Base-by-base conservation (phyloP, 2,797 vertebrate genomes). In the Botia kubotai region DNA sequence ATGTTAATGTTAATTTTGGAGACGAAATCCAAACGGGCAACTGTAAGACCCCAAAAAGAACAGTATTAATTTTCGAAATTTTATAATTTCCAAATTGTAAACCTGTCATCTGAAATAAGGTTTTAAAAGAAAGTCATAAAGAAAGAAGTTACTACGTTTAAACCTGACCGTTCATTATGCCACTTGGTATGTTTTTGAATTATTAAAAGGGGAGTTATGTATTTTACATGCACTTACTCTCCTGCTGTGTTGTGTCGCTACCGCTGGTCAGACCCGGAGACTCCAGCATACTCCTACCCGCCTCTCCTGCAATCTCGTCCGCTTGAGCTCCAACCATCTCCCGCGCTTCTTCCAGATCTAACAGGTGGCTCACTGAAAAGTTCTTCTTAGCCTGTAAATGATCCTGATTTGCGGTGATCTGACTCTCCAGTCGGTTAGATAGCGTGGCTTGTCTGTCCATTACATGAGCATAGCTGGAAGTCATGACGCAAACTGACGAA, bases 311-410 rank as follows among this genome's bases (percentile, higher is more conserved):
- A 79, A 94, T 92, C 84, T 98, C 97, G 82, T 98, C 97, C 36
- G 95, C 92, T 88, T 97, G 97, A 7, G 90, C 93, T 74, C 95
- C 97, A 80, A 94, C 97, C 95, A 97, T 96, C 86, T 98, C 97
- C 67, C 94, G 96, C 87, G 96, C 97, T 87, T 99, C 97, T 82
- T 99, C 97, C 92, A 99, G 96, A 88, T 99, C 97, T 90, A 98
- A 87, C 96, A 99, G 95, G 96, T 99, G 97, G 91, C 97, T 98
- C 83, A 98, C 97, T 7, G 97, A 97, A 93, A 99, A 98, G 95
- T 98, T 99, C 95, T 98, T 99, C 87, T 98, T 98, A 83, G 95
- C 96, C 89, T 98, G 97, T 90, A 98, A 94, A 90, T 94, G 95
- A 91, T 99, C 97, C 93, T 97, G 94, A 89, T 93, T 95, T 62